Evolutionary conservation across 2,888 invertebrate genomes (phyloP), one percentile per base, ranked within the genome.

Genomic region (Ichneumoninae sp.): DNA sequence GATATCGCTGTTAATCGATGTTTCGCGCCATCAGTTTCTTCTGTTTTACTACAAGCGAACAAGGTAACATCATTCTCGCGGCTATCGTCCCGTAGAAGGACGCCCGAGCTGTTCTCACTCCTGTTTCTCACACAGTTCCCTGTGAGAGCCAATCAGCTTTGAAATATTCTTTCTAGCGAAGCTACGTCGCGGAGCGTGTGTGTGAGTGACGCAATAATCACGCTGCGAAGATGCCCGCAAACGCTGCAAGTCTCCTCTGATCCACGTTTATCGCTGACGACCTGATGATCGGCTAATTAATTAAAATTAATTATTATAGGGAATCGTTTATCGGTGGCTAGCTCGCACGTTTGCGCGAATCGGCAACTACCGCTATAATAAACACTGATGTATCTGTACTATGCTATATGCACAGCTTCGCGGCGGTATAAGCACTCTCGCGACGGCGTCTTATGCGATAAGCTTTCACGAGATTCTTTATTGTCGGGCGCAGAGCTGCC

Each of bases 221-320:
- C 57, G 65, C 75, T 50, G 22, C 60, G 47, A 19, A 47, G 81
- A 65, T 65, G 70, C 87, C 89, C 88, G 87, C 87, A 90, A 86
- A 87, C 87, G 87, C 87, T 71, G 76, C 65, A 68, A 30, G 66
- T 50, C 30, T 54, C 40, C 30, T 47, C 22, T 50, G 71, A 87
- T 36, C 86, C 76, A 83, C 83, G 71, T 85, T 88, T 89, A 86
- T 87, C 85, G 75, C 81, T 77, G 78, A 74, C 81, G 81, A 84
- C 81, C 73, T 52, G 78, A 84, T 70, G 77, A 84, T 84, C 74
- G 89, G 89, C 88, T 90, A 90, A 91, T 91, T 91, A 91, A 89
- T 91, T 87, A 87, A 87, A 87, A 88, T 86, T 87, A 87, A 85
- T 90, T 88, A 91, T 88, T 88, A 83, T 83, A 73, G 87, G 78